These are phyloP conservation scores for Caenorhabditis doughertyi DNA, from an alignment of 2,888 invertebrate species.

Conservation along the genomic window DNA sequence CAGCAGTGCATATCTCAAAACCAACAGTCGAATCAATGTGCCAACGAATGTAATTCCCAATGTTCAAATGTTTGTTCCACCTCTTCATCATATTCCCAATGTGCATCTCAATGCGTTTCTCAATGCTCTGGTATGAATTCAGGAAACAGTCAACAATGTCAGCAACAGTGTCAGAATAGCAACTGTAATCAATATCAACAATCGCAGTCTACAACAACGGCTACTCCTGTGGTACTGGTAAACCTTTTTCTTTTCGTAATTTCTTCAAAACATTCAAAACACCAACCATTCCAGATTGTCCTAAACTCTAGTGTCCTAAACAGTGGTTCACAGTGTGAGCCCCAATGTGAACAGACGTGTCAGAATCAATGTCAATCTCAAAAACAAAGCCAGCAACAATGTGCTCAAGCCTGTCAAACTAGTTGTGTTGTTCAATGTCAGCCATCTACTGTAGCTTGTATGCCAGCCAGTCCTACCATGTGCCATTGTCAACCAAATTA, in stretches of 20 bases:
- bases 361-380: conserved; percentile 60
- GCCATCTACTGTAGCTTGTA: conserved; percentile 48
- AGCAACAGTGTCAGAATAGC: conserved; percentile 55
- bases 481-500: conserved; percentile 63
- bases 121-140: conserved; percentile 44
- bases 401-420: conserved; percentile 63
- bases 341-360: conserved; percentile 58
- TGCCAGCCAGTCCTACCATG: conserved; percentile 36
- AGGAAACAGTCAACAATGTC: conserved; percentile 47
- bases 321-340: conserved; percentile 60
- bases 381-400: conserved; percentile 51
- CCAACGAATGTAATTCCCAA: conserved; percentile 48
- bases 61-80: conserved; percentile 47
- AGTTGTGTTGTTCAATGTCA: conserved; percentile 59
- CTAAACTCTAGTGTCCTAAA: conserved; percentile 53
- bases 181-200: conserved; percentile 41
- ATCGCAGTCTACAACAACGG: conserved; percentile 9
- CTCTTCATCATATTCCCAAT: conserved; percentile 22
- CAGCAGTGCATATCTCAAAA: conserved; percentile 52
- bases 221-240: conserved; percentile 52
- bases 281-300: conserved; percentile 53
- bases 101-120: conserved; percentile 52
- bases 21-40: conserved; percentile 44
- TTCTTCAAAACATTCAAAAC: too few species aligned
- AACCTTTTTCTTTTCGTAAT: too few species aligned